Evolutionary conservation across 2,797 vertebrate species (phyloP), one percentile per base, ranked within the genome.

Genomic region (Catharus ustulatus): DNA sequence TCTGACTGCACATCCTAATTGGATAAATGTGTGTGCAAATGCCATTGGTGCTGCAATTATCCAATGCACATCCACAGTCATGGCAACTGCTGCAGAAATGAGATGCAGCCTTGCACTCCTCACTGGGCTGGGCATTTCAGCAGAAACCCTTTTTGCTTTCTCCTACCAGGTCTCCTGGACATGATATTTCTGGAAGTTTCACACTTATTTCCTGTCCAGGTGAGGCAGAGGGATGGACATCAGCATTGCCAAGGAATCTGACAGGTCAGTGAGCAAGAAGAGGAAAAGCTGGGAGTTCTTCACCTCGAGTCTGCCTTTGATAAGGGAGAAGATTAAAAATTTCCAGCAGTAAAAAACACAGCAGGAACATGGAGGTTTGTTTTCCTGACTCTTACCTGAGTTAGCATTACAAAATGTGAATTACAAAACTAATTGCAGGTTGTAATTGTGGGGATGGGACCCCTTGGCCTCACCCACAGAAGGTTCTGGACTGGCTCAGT

Each of bases 11-110:
- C 84, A 84, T 67, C 36, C 91, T 95, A 97, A 97, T 96, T 96
- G 96, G 94, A 94, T 96, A 96, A 97, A 96, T 93, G 96, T 84
- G 87, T 93, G 95, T 94, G 96, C 94, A 96, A 96, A 96, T 95
- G 94, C 12, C 87, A 90, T 79, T 81, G 95, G 89, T 84, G 94
- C 84, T 88, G 82, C 93, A 95, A 92, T 96, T 94, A 87, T 45
- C 92, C 92, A 78, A 29, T 63, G 94, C 4, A 12, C 91, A 96
- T 34, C 90, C 87, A 89, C 7, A 91, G 89, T 67, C 95, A 93
- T 84, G 91, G 93, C 94, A 94, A 78, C 92, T 91, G 79, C 69
- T 91, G 91, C 87, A 92, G 75, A 90, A 87, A 94, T 63, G 40
- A 81, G 84, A 27, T 12, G 89, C 58, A 78, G 36, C 32, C 87